phyloP scores from a whole-genome alignment of 2,113 vertebrate species.

The Gambusia holbrooki region DNA sequence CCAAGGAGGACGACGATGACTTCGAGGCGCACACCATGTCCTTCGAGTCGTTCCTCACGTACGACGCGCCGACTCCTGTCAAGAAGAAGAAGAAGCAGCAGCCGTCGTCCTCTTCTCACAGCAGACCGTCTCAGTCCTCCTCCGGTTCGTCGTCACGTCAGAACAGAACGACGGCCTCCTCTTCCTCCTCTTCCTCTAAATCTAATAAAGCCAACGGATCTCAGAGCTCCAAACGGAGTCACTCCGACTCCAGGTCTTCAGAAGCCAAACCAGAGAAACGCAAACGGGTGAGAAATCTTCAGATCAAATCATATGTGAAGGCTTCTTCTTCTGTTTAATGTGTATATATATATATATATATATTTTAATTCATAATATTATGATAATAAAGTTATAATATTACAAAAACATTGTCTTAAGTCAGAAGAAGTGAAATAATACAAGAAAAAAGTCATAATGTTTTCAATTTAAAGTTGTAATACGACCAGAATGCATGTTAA shows the following conservation, averaged over 20 bases:
- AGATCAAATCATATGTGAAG: background rate
- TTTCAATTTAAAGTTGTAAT: too few relatives aligned
- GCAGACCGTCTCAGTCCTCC: conserved; percentile 55
- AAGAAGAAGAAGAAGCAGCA: conserved; percentile 91
- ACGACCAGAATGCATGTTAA: too few relatives aligned
- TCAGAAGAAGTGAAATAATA: too few relatives aligned
- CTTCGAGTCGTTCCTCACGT: conserved; percentile 96
- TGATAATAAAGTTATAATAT: too few relatives aligned
- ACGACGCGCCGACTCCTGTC: conserved; percentile 89
- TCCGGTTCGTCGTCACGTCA: conserved; percentile 51
- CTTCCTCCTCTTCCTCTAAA: conserved; percentile 63
- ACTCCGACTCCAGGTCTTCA: conserved; percentile 54
- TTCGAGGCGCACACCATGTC: conserved; percentile 93
- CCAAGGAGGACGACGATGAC: conserved; percentile 76
- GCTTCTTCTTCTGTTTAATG: background rate
- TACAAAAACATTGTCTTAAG: too few relatives aligned
- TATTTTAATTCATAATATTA: too few relatives aligned
- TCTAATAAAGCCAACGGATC: conserved; percentile 72
- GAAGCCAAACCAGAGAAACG: conserved; percentile 65
- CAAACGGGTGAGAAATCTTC: conserved; percentile 64
- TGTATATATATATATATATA: too few relatives aligned
- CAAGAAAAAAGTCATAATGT: too few relatives aligned
- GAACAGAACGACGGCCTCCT: conserved; percentile 17
- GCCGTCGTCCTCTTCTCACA: conserved; percentile 52
- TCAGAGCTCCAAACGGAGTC: conserved; percentile 64